A percentile compares a stretch with the other conserved stretches of the same genome.
phyloP scores from a whole-genome alignment of 2,888 invertebrate species.

The Lepeophtheirus nordmannii region DNA sequence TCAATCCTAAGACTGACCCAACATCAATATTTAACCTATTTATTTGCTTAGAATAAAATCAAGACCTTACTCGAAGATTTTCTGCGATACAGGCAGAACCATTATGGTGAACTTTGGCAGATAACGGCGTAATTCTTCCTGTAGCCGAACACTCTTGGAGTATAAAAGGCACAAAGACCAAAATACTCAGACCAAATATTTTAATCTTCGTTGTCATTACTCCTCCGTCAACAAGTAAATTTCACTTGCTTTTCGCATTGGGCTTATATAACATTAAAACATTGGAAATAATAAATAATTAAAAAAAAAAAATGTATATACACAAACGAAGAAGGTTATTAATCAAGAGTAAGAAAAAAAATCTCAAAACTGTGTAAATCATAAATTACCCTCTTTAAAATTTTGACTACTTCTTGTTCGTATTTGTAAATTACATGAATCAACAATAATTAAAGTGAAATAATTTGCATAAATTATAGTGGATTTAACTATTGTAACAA shows the following conservation, averaged over 20 bases:
- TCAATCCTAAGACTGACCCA: too few relatives aligned
- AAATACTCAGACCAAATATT: neutral
- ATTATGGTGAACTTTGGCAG: conserved; percentile 3
- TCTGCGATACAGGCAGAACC: conserved; percentile 9
- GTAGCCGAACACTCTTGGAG: neutral
- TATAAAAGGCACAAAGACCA: neutral
- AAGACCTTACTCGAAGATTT: conserved; percentile 8
- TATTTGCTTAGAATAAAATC: neutral
- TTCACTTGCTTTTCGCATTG: neutral
- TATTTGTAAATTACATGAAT: too few relatives aligned
- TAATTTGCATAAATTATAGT: too few relatives aligned
- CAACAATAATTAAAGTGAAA: too few relatives aligned
- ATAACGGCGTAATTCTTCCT: neutral
- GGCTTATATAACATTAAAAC: neutral
- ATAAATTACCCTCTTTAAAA: too few relatives aligned
- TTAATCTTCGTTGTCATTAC: neutral
- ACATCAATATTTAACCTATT: too few relatives aligned
- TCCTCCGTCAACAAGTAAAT: neutral
- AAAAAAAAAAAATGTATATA: neutral
- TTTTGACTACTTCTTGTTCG: too few relatives aligned
- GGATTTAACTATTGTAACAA: too few relatives aligned
- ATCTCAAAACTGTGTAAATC: neutral
- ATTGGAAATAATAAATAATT: neutral
- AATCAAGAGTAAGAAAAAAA: neutral
- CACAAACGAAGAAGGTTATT: neutral